These are phyloP conservation scores for Danio albolineatus DNA, from an alignment of 2,797 vertebrate genomes.

Conservation along the genomic window DNA sequence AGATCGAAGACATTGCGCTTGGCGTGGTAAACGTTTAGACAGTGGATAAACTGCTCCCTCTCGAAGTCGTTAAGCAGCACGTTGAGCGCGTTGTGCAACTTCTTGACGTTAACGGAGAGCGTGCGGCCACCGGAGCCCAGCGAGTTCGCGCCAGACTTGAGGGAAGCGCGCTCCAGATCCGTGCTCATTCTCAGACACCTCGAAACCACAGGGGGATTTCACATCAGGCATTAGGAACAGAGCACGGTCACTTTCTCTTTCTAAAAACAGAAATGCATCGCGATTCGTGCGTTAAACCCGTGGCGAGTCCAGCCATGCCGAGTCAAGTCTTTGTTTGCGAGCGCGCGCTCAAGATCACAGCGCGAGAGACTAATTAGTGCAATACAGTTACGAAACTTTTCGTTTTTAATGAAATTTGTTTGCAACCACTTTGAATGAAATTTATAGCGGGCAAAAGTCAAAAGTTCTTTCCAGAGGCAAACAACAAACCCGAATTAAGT, in stretches of 20 bases:
- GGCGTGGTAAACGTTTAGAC: conserved; percentile 92
- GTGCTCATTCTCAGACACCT: conserved; percentile 81
- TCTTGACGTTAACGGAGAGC: conserved; percentile 89
- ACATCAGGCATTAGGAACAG: conserved; percentile 41
- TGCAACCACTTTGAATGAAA: neutral
- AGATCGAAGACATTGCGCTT: conserved; percentile 95
- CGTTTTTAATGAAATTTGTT: neutral
- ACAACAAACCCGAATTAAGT: conserved; percentile 36
- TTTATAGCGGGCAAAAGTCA: neutral
- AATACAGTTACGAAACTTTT: conserved; percentile 27
- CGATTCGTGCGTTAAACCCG: conserved; percentile 22
- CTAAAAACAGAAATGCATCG: conserved; percentile 52
- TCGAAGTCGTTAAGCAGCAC: conserved; percentile 88
- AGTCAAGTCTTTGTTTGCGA: neutral
- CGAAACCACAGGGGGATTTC: conserved; percentile 46
- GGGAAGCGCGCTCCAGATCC: conserved; percentile 81
- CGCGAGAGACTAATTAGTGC: neutral
- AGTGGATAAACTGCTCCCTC: conserved; percentile 91
- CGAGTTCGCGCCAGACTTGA: conserved; percentile 71
- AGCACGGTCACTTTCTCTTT: conserved; percentile 1
- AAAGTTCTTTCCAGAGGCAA: conserved; percentile 12
- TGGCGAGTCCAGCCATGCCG: conserved; percentile 14
- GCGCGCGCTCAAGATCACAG: neutral
- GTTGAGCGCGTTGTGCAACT: conserved; percentile 90
- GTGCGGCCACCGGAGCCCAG: conserved; percentile 76